A percentile compares a stretch with the other conserved stretches of the same genome.
phyloP scores from a whole-genome alignment of 2,113 vertebrate species.

The Aptenodytes patagonicus region DNA sequence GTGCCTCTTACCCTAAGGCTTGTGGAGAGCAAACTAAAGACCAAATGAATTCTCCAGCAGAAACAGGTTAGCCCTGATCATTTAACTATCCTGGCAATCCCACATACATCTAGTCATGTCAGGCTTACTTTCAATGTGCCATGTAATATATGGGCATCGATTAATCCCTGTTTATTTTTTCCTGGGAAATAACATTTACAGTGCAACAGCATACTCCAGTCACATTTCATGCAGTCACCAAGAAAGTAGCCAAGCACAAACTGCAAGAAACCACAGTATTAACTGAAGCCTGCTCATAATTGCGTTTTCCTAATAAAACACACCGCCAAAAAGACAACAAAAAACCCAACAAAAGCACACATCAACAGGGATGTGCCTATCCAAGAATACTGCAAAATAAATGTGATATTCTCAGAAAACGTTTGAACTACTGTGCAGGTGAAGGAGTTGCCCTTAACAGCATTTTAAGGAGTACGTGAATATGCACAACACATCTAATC shows the following conservation, averaged over 20 bases:
- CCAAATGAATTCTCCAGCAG: background rate
- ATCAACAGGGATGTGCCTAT: background rate
- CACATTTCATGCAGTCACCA: background rate
- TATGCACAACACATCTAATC: background rate
- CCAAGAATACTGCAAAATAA: background rate
- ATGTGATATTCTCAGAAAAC: background rate
- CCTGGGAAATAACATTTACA: background rate
- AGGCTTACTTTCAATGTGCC: background rate
- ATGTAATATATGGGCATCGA: background rate
- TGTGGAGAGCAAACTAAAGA: background rate
- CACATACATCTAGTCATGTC: background rate
- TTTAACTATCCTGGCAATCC: background rate
- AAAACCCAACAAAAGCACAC: background rate
- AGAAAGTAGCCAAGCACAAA: background rate
- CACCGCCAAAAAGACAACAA: background rate
- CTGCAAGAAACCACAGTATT: background rate
- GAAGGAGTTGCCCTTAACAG: background rate
- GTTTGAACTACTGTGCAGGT: background rate
- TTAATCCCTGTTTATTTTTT: background rate
- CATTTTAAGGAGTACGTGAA: background rate
- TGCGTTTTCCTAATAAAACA: background rate
- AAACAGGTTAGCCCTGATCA: background rate
- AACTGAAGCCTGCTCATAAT: background rate
- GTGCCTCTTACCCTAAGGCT: background rate
- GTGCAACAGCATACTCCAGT: background rate